Base-by-base conservation (phyloP, 2,888 invertebrate species). In the Sphaerophoria rueppellii region DNA sequence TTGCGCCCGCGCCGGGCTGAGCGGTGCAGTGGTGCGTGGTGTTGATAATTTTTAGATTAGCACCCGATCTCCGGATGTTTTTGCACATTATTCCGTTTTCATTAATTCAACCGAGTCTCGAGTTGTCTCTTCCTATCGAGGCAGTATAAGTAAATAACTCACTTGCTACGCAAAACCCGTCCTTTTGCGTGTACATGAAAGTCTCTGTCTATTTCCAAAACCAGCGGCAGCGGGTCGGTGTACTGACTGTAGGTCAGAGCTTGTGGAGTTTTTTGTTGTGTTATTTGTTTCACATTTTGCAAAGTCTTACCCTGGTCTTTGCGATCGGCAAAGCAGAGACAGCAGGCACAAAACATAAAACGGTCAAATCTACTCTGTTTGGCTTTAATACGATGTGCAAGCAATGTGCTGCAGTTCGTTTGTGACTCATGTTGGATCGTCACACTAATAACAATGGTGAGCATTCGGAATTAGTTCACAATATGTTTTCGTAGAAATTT, bases 1-100 rank as follows among this genome's bases (percentile, higher is more conserved):
- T 6, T 16, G 12, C 4, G n/a, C n/a, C n/a, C n/a, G n/a, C 2
- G 11, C 63, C 58, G 69, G n/a, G 52, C 2, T 58, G 16, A 34
- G n/a, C n/a, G n/a, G n/a, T n/a, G n/a, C n/a, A 3, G 35, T 12
- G n/a, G 16, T 37, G 57, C 57, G 63, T 35, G 72, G 74, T 83
- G 83, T 83, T 83, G n/a, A 83, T 83, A 75, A 71, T 80, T 83
- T 83, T 75, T n/a, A n/a, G 83, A 83, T 83, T n/a, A 75, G 65
- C 46, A 54, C 52, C 52, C 14, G 63, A 50, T 76, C 79, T 83
- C 83, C 83, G 83, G 83, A 83, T 83, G 80, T 83, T 78, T 73
- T 69, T n/a, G n/a, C 71, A 74, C 71, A 55, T 67, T 54, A n/a
- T n/a, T n/a, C n/a, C 72, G 71, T 76, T 61, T 67, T 60, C 16